Conservation (phyloP, 2,888 invertebrate species). For the Eugnorisma glareosa region DNA sequence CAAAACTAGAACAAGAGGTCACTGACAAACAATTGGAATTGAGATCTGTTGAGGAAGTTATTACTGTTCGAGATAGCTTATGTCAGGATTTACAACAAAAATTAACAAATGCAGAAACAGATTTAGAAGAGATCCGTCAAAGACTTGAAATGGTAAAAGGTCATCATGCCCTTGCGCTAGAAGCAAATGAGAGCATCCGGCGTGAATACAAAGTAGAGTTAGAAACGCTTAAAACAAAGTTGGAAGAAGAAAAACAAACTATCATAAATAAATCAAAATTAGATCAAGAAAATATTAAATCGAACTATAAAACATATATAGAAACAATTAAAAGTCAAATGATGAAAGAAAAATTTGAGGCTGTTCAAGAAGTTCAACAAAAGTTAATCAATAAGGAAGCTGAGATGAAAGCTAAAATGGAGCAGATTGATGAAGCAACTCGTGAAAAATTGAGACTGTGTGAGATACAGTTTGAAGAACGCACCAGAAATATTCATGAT, state of each 20-base stretch:
- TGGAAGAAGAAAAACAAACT: conserved; percentile 86
- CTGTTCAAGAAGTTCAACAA: conserved; percentile 80
- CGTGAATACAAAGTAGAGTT: conserved; percentile 87
- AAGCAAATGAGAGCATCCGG: conserved; percentile 89
- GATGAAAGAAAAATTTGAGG: conserved; percentile 81
- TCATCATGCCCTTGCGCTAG: conserved; percentile 87
- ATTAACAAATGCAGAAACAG: conserved; percentile 80
- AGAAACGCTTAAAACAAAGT: conserved; percentile 84
- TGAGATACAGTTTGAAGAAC: conserved; percentile 88
- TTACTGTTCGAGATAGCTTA: conserved; percentile 84
- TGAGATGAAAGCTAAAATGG: conserved; percentile 87
- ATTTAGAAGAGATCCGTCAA: conserved; percentile 84
- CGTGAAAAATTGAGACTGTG: conserved; percentile 85
- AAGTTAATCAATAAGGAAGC: conserved; percentile 80
- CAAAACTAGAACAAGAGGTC: conserved; percentile 83
- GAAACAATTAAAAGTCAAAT: conserved; percentile 81
- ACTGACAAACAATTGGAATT: conserved; percentile 85
- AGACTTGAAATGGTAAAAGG: conserved; percentile 89
- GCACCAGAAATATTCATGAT: conserved; percentile 82
- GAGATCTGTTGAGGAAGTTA: conserved; percentile 84
- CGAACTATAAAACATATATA: conserved; percentile 79
- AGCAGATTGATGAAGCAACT: conserved; percentile 86
- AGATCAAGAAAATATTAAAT: conserved; percentile 83
- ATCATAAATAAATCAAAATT: conserved; percentile 81
- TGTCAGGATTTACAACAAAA: conserved; percentile 87